Conservation (phyloP, 2,113 vertebrate species). For the Dryoscopus gambensis region DNA sequence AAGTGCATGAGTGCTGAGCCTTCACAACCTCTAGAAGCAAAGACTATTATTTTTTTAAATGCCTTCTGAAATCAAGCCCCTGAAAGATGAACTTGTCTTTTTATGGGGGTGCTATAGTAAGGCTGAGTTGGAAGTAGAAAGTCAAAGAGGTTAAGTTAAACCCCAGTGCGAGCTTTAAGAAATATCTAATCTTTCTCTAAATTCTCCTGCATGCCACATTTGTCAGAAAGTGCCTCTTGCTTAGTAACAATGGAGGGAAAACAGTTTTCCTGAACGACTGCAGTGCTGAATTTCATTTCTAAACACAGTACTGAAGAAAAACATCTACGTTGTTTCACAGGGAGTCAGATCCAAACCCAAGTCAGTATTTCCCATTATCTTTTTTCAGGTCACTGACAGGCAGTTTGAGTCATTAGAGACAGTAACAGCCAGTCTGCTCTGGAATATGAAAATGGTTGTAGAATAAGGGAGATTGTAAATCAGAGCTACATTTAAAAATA, state of each 20-base stretch:
- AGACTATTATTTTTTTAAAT: background rate
- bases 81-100: background rate
- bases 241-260: background rate
- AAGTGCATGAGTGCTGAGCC: background rate
- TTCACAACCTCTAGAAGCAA: background rate
- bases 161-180: background rate
- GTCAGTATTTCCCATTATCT: background rate
- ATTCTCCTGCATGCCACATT: background rate
- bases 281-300: background rate
- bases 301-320: background rate
- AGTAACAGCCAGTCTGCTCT: background rate
- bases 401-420: background rate
- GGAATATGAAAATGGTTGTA: background rate
- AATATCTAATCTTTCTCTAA: background rate
- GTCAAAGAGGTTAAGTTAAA: background rate
- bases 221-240: background rate
- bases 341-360: background rate
- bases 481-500: background rate
- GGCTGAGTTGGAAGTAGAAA: background rate
- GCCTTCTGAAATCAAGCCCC: background rate
- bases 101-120: background rate
- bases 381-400: background rate
- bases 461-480: background rate
- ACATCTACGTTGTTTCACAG: background rate
- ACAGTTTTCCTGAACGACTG: background rate